Base-by-base conservation (phyloP, 2,113 vertebrate genomes). In the Varanus komodoensis region DNA sequence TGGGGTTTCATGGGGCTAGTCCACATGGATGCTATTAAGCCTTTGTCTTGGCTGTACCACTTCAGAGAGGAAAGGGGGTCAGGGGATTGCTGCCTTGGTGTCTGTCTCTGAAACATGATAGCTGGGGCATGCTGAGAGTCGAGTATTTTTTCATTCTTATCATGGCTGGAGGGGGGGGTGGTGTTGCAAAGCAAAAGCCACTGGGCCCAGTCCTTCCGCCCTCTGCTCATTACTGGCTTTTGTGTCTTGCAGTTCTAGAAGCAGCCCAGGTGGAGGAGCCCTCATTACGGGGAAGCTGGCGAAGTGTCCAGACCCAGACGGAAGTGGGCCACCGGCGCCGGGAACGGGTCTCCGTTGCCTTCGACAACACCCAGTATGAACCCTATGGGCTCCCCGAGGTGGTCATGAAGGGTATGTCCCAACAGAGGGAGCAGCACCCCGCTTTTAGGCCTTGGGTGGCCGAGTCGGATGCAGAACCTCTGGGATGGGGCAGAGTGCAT, bases 311-410 rank as follows among this genome's bases (percentile, higher is more conserved):
- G 94, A 97, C 89, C 96, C 27, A 85, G n/a, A 84, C 73, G 0
- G 89, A 71, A 14, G 74, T 61, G 0, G n/a, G n/a, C 23, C 8
- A 15, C 8, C 75, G 3, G 25, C 75, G 25, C 50, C 27, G 97
- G 81, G 96, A 91, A 1, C 97, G 96, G 90, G 93, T 98, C 92
- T 98, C 97, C 0, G 97, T 96, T 0, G 98, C 98, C 3, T 97
- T 97, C 83, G 97, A 98, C 32, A 97, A 98, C 91, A 98, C 97
- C 0, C 97, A 97, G 90, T 98, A 98, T 19, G 97, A 98, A 88
- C 98, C 97, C 4, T 98, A 98, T 2, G 98, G 98, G 27, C 96
- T 98, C 86, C 98, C 97, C 0, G 98, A 98, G 86, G 98, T 98
- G 0, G 97, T 98, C 91, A 97, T 97, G 97, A 98, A 97, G 94